Evolutionary conservation across 2,797 vertebrate species (phyloP).

Genomic region (Oreochromis mossambicus): DNA sequence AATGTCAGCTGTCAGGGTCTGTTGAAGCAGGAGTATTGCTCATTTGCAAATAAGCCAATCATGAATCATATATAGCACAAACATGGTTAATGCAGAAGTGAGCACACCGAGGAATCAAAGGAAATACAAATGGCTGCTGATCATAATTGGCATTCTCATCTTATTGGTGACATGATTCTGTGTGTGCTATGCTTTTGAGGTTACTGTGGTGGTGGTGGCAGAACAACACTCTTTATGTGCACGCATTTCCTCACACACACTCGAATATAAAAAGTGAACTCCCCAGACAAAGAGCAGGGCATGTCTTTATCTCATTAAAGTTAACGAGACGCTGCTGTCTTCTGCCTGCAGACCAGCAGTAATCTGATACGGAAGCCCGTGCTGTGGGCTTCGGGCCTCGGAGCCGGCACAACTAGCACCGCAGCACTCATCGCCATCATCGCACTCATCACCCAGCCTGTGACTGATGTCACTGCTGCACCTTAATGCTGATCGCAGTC

Average conservation of each 20-base stretch:
- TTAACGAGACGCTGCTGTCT: constrained; percentile 70
- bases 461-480: neutral
- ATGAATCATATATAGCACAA: constrained; percentile 2
- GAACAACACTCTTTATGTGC: constrained; percentile 1
- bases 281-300: constrained; percentile 65
- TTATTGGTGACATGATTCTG: constrained; percentile 23
- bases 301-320: constrained; percentile 74
- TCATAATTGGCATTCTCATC: constrained; percentile 36
- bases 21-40: constrained; percentile 35
- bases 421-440: neutral
- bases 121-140: constrained; percentile 52
- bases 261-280: constrained; percentile 35
- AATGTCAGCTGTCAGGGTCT: constrained; percentile 59
- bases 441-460: neutral
- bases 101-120: constrained; percentile 31
- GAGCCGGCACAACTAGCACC: neutral
- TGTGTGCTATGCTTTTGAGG: constrained; percentile 39
- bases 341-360: constrained; percentile 49
- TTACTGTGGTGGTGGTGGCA: constrained; percentile 33
- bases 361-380: constrained; percentile 42
- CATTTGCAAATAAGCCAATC: constrained; percentile 53
- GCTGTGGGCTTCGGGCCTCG: constrained; percentile 16
- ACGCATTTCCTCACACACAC: neutral
- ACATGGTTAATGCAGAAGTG: constrained; percentile 10
- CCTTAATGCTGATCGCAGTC: neutral